Evolutionary conservation across 1,140 invertebrate species (phyloP), one percentile per base, ranked within the genome.

Genomic region (Ylistrum balloti): DNA sequence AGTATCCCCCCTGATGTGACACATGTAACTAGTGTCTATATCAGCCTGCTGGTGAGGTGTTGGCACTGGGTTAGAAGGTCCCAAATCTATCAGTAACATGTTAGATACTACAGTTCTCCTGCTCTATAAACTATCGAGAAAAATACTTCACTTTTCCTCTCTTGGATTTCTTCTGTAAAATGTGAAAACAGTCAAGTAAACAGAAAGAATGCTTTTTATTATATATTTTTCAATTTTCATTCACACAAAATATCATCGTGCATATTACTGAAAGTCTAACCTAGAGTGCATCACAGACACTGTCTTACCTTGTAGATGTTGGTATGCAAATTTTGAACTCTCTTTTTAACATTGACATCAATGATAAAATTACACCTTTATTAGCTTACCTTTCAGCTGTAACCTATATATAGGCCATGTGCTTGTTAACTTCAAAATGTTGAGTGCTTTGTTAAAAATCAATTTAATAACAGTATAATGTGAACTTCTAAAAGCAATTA

Each of bases 111-210:
- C 56, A 74, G 17, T 38, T 74, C 22, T 74, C 5, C 9, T 74
- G 5, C 56, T 9, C n/a, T 74, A n/a, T 74, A 74, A 11, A 9
- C 56, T 74, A 74, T 28, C 56, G 28, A 74, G 56, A 28, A 74
- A n/a, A 74, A 74, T 74, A 74, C 56, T 74, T 74, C 13, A 74
- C 56, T 74, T 74, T 74, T 74, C 56, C 56, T n/a, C 11, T 74
- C 56, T 74, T 74, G 56, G 56, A 74, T 74, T 28, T 74, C 56
- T 28, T 74, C 56, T 74, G 56, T 74, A 74, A 74, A 74, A 74
- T 74, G 56, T 74, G 28, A 74, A 45, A 74, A 28, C 56, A 74
- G 3, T 74, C 3, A 28, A 74, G 28, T 17, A 48, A 9, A 17
- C 22, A 17, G 3, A 74, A 74, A 17, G 22, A 74, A 28, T 7